phyloP scores from a whole-genome alignment of 2,113 vertebrate species.

The Abramis brama region DNA sequence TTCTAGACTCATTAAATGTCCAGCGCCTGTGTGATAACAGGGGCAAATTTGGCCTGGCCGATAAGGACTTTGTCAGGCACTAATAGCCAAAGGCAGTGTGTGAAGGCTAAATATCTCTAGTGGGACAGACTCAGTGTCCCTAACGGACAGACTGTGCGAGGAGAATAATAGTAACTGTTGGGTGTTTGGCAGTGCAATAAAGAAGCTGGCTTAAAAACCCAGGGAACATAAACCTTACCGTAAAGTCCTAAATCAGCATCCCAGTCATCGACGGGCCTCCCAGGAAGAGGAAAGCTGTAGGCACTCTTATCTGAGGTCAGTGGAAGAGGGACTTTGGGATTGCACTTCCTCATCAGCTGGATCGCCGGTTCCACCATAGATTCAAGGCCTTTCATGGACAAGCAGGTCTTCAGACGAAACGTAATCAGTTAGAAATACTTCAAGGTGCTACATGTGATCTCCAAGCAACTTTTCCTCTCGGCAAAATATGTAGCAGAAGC shows the following conservation, averaged over 20 bases:
- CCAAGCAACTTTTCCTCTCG: not conserved
- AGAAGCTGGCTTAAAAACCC: slow-evolving; percentile 8
- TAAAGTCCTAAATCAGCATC: slow-evolving; percentile 27
- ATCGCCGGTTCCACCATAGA: slow-evolving; percentile 69
- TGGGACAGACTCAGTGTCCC: slow-evolving; percentile 19
- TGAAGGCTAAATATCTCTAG: slow-evolving; percentile 24
- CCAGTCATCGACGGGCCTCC: slow-evolving; percentile 19
- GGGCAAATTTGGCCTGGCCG: slow-evolving; percentile 17
- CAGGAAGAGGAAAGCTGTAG: slow-evolving; percentile 79
- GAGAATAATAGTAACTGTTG: slow-evolving; percentile 31
- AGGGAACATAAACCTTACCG: slow-evolving; percentile 56
- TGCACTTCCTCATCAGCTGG: slow-evolving; percentile 87
- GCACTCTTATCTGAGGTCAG: slow-evolving; percentile 74
- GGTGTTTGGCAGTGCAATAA: slow-evolving; percentile 29
- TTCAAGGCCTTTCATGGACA: slow-evolving; percentile 72
- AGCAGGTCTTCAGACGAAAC: slow-evolving; percentile 72
- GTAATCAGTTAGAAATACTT: not conserved
- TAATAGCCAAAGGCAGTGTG: slow-evolving; percentile 17
- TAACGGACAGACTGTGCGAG: slow-evolving; percentile 8
- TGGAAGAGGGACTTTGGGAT: slow-evolving; percentile 80
- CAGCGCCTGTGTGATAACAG: slow-evolving; percentile 20
- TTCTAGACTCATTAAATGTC: slow-evolving; percentile 24
- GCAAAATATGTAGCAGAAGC: slow-evolving; percentile 11
- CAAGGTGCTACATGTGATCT: not conserved
- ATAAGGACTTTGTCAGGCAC: slow-evolving; percentile 38